Evolutionary conservation across 2,797 vertebrate genomes (phyloP).

Genomic region (Pipistrellus pipistrellus): DNA sequence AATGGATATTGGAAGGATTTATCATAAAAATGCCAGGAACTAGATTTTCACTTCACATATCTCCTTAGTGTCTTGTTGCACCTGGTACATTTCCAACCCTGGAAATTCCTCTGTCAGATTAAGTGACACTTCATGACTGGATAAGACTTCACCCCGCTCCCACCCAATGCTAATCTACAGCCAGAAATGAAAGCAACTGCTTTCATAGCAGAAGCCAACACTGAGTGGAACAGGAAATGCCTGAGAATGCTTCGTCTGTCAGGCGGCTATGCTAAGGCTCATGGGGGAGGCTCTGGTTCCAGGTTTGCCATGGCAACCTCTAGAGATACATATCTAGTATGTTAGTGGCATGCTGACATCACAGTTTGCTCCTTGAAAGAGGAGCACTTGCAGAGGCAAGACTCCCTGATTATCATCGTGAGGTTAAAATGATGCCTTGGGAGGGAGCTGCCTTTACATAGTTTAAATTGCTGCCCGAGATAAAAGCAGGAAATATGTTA

Average conservation of each 20-base stretch:
- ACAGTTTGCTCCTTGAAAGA: slow-evolving; percentile 73
- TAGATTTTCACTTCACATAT: slow-evolving; percentile 56
- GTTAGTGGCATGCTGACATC: slow-evolving; percentile 69
- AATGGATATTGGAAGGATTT: not conserved
- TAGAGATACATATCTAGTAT: slow-evolving; percentile 76
- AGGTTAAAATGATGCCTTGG: slow-evolving; percentile 33
- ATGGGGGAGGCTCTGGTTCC: slow-evolving; percentile 73
- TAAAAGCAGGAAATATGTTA: slow-evolving; percentile 34
- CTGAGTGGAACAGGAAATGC: slow-evolving; percentile 75
- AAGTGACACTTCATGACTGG: slow-evolving; percentile 69
- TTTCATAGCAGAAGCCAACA: slow-evolving; percentile 59
- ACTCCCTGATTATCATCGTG: slow-evolving; percentile 47
- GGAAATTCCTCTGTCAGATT: slow-evolving; percentile 79
- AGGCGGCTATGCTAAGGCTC: slow-evolving; percentile 47
- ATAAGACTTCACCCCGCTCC: slow-evolving; percentile 13
- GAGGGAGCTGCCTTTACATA: not conserved
- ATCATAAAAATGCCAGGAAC: slow-evolving; percentile 72
- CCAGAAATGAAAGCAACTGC: slow-evolving; percentile 72
- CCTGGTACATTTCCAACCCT: slow-evolving; percentile 60
- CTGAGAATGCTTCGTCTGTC: slow-evolving; percentile 72
- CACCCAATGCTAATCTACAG: slow-evolving; percentile 54
- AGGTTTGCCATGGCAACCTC: slow-evolving; percentile 79
- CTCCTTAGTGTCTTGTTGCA: slow-evolving; percentile 44
- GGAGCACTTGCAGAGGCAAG: slow-evolving; percentile 51
- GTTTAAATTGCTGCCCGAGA: slow-evolving; percentile 34